Percentiles rank a stretch among this genome's conserved stretches.
Conservation (phyloP, 1,140 invertebrate genomes). For the Drosophila bocki region DNA sequence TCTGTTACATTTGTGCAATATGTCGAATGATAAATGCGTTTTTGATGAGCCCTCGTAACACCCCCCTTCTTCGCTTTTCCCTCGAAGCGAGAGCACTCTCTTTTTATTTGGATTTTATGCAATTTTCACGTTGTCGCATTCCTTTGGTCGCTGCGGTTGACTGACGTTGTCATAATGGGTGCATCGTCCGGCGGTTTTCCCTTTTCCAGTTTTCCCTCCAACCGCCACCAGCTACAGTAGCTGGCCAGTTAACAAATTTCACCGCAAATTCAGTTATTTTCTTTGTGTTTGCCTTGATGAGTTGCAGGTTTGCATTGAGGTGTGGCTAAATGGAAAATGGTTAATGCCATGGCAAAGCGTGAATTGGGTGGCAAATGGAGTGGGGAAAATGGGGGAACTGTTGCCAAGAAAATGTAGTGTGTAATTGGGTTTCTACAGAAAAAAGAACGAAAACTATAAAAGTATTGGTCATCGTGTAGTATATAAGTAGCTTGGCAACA, state of each 20-base stretch:
- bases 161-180: constrained; percentile 57
- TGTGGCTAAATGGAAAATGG: constrained; percentile 32
- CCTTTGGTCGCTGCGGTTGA: constrained; percentile 66
- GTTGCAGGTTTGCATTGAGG: constrained; percentile 29
- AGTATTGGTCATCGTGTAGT: not conserved
- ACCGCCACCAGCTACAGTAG: not conserved
- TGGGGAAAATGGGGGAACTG: not conserved
- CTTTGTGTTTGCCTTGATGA: constrained; percentile 48
- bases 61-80: not conserved
- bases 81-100: constrained; percentile 27
- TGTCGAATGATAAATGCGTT: constrained; percentile 67
- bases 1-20: constrained; percentile 48
- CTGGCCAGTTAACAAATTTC: constrained; percentile 47
- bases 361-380: constrained; percentile 20
- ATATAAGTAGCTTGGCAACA: not conserved
- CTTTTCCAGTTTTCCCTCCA: constrained; percentile 1
- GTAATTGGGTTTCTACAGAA: constrained; percentile 11
- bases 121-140: constrained; percentile 70
- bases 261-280: constrained; percentile 54
- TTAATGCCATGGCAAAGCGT: constrained; percentile 26
- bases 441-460: not conserved
- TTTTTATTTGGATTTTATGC: constrained; percentile 36
- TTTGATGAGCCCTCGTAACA: constrained; percentile 53
- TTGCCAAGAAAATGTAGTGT: not conserved
- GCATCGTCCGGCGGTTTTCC: constrained; percentile 37